These are phyloP conservation scores for Amorpha juglandis DNA, from an alignment of 2,888 invertebrate genomes.

Conservation along the genomic window DNA sequence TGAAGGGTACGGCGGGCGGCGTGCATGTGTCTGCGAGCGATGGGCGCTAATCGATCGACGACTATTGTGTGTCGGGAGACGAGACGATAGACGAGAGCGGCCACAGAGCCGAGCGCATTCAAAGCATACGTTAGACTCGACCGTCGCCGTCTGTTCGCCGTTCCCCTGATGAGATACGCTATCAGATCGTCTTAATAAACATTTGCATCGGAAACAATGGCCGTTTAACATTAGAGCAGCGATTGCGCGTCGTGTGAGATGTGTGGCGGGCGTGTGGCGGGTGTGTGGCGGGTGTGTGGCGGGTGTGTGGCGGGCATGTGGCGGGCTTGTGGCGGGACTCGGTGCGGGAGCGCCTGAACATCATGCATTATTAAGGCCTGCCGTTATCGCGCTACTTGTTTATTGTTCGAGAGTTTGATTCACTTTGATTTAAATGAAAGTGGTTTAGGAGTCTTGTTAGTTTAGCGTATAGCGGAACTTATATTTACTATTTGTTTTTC, in stretches of 20 bases:
- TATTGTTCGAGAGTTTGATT: conserved; percentile 40
- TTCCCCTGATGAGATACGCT: conserved; percentile 74
- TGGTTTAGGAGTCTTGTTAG: conserved; percentile 16
- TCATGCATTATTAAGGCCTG: conserved; percentile 60
- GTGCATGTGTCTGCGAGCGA: conserved; percentile 48
- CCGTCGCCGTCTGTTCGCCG: conserved; percentile 56
- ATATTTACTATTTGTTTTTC: conserved; percentile 9
- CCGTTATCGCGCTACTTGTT: conserved; percentile 53
- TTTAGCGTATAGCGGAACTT: not conserved
- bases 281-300: conserved; percentile 34
- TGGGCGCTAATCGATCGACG: conserved; percentile 73
- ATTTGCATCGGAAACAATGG: conserved; percentile 76
- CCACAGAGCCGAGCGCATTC: conserved; percentile 55
- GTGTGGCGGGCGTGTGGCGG: conserved; percentile 45
- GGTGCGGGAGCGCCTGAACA: conserved; percentile 39
- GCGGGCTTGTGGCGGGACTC: no score
- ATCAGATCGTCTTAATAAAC: conserved; percentile 84
- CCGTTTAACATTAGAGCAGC: conserved; percentile 68
- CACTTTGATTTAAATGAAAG: conserved; percentile 19
- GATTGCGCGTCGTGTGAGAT: conserved; percentile 56
- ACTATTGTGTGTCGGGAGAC: conserved; percentile 60
- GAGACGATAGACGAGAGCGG: conserved; percentile 40
- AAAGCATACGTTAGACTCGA: conserved; percentile 72
- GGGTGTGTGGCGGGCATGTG: conserved; percentile 29
- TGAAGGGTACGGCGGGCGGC: conserved; percentile 38